Evolutionary conservation across 53 echinoderm and acorn worm species (phyloP).

Genomic region (Mesocentrotus franciscanus): DNA sequence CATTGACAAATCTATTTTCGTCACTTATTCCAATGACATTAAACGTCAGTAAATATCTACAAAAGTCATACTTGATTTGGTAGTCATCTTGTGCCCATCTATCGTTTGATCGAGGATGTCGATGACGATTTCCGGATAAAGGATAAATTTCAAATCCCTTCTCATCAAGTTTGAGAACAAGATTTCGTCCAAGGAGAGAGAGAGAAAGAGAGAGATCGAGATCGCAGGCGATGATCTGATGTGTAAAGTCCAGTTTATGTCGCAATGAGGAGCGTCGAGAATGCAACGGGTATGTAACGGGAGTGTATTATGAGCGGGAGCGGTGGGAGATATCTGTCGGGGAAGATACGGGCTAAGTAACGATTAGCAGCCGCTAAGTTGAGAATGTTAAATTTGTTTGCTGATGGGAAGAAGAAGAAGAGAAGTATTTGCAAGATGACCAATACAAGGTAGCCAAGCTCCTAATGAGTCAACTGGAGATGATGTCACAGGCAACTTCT

Average conservation of each 20-base stretch:
- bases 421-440: neutral
- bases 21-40: no score
- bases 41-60: neutral
- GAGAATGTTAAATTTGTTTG: neutral
- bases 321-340: conserved; percentile 17
- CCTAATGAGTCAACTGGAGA: neutral
- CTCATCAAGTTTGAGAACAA: conserved; percentile 51
- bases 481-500: neutral
- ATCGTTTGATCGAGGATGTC: neutral
- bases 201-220: no score
- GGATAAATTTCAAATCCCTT: conserved; percentile 48
- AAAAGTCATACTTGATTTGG: conserved; percentile 58
- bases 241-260: neutral
- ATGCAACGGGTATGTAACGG: neutral
- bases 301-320: neutral
- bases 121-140: conserved; percentile 30
- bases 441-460: neutral
- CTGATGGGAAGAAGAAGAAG: neutral
- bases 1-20: no score
- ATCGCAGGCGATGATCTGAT: neutral
- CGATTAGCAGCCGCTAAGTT: neutral
- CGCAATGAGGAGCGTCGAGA: neutral
- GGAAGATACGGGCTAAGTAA: neutral
- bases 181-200: neutral
- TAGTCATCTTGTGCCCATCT: conserved; percentile 24